Percentiles rank a stretch among this genome's conserved stretches.
These are phyloP conservation scores for Syngnathoides biaculeatus DNA, from an alignment of 2,113 vertebrate genomes.

Conservation along the genomic window DNA sequence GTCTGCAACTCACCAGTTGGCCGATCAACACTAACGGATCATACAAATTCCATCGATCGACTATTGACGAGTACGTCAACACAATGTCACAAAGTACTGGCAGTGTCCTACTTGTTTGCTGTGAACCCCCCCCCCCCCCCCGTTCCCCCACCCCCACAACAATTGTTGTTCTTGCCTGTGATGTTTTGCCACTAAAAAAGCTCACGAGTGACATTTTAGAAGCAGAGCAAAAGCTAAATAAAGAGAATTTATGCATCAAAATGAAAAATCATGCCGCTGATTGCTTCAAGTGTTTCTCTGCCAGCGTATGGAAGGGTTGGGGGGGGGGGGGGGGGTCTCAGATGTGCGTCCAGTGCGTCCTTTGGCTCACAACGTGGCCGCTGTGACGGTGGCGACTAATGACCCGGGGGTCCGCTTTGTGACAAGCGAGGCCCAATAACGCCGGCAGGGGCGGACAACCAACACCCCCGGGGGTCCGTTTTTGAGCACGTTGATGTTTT, in stretches of 20 bases:
- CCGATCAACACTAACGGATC: too few relatives aligned
- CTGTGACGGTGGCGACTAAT: constrained; percentile 75
- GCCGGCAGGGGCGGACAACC: constrained; percentile 78
- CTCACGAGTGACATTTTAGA: constrained; percentile 56
- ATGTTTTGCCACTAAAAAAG: constrained; percentile 51
- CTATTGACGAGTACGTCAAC: too few relatives aligned
- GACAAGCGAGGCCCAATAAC: constrained; percentile 79
- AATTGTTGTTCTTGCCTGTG: constrained; percentile 49
- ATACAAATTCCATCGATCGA: too few relatives aligned
- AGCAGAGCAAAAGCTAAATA: constrained; percentile 65
- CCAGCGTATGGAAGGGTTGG: constrained; percentile 60
- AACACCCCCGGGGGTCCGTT: constrained; percentile 79
- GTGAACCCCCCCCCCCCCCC: too few relatives aligned
- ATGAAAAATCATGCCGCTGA: constrained; percentile 76
- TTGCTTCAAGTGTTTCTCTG: constrained; percentile 70
- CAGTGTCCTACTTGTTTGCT: constrained; percentile 47
- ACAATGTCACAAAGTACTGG: too few relatives aligned
- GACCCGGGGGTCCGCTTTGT: constrained; percentile 78
- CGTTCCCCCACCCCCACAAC: constrained; percentile 35
- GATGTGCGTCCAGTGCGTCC: constrained; percentile 64
- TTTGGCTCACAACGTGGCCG: constrained; percentile 60
- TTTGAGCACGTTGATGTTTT: constrained; percentile 82
- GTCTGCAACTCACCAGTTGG: too few relatives aligned
- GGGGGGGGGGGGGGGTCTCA: constrained; percentile 65
- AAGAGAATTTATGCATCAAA: constrained; percentile 81